A percentile compares a stretch with the other conserved stretches of the same genome.
These are phyloP conservation scores for Labroides dimidiatus DNA, from an alignment of 2,797 vertebrate species.

Conservation along the genomic window DNA sequence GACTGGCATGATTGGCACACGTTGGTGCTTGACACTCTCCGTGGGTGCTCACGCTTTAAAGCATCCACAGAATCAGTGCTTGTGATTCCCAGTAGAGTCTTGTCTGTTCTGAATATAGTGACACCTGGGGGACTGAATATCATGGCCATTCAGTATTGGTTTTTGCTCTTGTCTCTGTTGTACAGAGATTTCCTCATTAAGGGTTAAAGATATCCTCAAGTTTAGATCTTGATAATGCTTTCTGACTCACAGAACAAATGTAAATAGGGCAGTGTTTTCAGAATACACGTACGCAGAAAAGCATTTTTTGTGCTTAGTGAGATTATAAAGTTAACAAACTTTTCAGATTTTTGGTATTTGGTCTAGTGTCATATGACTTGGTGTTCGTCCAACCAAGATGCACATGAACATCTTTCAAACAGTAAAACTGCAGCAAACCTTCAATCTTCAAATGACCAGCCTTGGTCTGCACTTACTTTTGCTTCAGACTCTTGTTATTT, in stretches of 20 bases:
- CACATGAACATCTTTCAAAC: constrained; percentile 1
- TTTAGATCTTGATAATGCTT: no score
- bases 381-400: background rate
- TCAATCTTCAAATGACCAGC: constrained; percentile 1
- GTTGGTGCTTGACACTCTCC: no score
- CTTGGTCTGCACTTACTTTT: background rate
- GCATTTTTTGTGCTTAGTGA: background rate
- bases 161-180: no score
- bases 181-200: no score
- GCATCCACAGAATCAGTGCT: no score
- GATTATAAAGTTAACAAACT: background rate
- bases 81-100: no score
- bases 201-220: no score
- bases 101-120: no score
- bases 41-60: no score
- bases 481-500: constrained; percentile 24
- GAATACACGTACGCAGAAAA: background rate
- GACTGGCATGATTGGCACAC: no score
- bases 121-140: no score
- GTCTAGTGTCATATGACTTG: background rate
- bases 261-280: background rate
- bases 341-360: background rate
- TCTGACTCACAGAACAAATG: background rate
- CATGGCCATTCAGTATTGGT: no score
- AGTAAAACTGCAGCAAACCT: background rate